phyloP scores from a whole-genome alignment of 30 jellyfish, hydroid and myxozoan genomes.

The Hydractinia symbiolongicarpus region DNA sequence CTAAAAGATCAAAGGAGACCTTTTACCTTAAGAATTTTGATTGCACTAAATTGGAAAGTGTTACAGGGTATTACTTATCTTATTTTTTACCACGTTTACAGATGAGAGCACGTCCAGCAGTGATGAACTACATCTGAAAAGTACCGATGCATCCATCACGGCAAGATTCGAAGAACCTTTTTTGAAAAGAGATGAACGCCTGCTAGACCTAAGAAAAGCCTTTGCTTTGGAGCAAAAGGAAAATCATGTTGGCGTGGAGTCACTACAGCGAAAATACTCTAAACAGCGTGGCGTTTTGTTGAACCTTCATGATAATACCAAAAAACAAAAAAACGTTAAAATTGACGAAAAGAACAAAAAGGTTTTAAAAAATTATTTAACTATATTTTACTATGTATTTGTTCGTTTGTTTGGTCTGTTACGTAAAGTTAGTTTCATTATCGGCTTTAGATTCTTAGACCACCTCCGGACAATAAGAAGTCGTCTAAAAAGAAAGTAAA shows the following conservation, averaged over 20 bases:
- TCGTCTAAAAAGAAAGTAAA: neutral
- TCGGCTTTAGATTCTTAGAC: no score
- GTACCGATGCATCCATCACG: neutral
- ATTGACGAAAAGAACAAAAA: no score
- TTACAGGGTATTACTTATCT: no score
- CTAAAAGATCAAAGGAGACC: no score
- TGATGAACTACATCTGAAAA: no score
- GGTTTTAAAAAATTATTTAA: neutral
- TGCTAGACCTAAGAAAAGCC: neutral
- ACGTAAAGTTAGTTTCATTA: no score
- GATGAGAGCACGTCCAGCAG: no score
- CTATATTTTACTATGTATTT: neutral
- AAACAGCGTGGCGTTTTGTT: neutral
- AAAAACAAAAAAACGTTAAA: neutral
- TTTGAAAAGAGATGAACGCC: conserved; percentile 1
- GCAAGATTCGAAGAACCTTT: conserved; percentile 8
- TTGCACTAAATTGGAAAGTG: no score
- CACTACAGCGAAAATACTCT: conserved; percentile 5
- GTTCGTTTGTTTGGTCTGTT: no score
- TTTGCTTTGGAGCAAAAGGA: neutral
- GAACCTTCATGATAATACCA: neutral
- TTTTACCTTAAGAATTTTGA: no score
- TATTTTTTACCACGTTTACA: no score
- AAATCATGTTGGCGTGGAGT: neutral
- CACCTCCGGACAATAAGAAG: neutral